phyloP scores from a whole-genome alignment of 2,113 vertebrate species.

The Amblyornis subalaris region DNA sequence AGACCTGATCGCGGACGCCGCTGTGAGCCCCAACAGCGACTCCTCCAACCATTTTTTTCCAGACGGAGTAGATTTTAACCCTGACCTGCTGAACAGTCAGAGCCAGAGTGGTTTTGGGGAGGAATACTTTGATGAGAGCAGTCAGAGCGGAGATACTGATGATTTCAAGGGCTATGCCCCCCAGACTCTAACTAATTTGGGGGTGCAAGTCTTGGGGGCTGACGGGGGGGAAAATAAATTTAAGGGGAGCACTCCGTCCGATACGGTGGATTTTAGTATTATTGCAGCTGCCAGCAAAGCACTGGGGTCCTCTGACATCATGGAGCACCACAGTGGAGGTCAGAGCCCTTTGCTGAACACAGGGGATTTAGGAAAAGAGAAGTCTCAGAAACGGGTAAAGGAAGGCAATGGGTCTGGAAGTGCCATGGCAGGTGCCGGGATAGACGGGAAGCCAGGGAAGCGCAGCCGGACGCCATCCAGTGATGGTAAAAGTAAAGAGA shows the following conservation, averaged over 20 bases:
- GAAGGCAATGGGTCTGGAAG: constrained; percentile 78
- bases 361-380: constrained; percentile 80
- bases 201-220: constrained; percentile 72
- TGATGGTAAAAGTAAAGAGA: constrained; percentile 95
- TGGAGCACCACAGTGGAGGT: constrained; percentile 84
- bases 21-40: constrained; percentile 90
- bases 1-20: constrained; percentile 91
- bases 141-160: constrained; percentile 91
- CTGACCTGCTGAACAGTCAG: constrained; percentile 88
- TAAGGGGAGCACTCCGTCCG: constrained; percentile 69
- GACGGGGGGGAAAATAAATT: constrained; percentile 76
- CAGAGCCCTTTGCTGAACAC: constrained; percentile 87
- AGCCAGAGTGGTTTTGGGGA: constrained; percentile 84
- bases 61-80: constrained; percentile 92
- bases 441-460: constrained; percentile 88
- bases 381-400: constrained; percentile 80
- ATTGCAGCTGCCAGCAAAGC: constrained; percentile 76
- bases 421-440: constrained; percentile 69
- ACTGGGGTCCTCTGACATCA: constrained; percentile 82
- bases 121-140: constrained; percentile 92
- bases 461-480: constrained; percentile 94
- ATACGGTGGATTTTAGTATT: constrained; percentile 81
- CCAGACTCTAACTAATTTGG: constrained; percentile 75
- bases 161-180: constrained; percentile 88
- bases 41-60: constrained; percentile 92